Evolutionary conservation across 2,888 invertebrate genomes (phyloP), one percentile per base, ranked within the genome.

Genomic region (Lottia scabra): DNA sequence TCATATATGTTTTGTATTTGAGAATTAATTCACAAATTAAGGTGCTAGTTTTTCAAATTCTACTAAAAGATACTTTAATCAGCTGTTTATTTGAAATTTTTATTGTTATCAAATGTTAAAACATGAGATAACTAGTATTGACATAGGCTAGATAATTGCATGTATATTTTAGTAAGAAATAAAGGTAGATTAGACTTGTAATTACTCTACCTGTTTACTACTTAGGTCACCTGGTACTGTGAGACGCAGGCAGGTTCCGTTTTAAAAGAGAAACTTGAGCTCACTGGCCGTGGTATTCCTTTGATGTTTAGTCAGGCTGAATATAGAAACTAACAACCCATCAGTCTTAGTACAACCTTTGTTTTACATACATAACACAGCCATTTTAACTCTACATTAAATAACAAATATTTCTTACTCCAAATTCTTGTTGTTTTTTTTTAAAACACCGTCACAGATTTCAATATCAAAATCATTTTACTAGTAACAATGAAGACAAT

Each of bases 231-330:
- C 56, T 56, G 56, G 56, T 56, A 56, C 56, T 56, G 56, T 56
- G 56, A 56, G 56, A 56, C 56, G 56, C 56, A 56, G 56, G 56
- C 56, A 56, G 56, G 56, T 56, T 56, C 56, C 56, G 23, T 56
- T 56, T 56, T 23, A 56, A 56, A 56, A 23, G 56, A 56, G 56
- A 56, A 56, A 56, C 56, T 56, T 56, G 56, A 56, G 56, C 56
- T 56, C 19, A 56, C 56, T 56, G 56, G 56, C 56, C 56, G 56
- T 23, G 56, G 56, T 56, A 56, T 56, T 56, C 56, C 56, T 56
- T 56, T 56, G 56, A 56, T 56, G 19, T 56, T 23, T 56, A 56
- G 56, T 56, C 56, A 56, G 23, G 56, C 56, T 56, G 56, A 56
- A 56, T 56, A 56, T 56, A 56, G 56, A 19, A 56, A 56, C 56